phyloP scores from a whole-genome alignment of 1,140 invertebrate species.

The Drosophila aff. region DNA sequence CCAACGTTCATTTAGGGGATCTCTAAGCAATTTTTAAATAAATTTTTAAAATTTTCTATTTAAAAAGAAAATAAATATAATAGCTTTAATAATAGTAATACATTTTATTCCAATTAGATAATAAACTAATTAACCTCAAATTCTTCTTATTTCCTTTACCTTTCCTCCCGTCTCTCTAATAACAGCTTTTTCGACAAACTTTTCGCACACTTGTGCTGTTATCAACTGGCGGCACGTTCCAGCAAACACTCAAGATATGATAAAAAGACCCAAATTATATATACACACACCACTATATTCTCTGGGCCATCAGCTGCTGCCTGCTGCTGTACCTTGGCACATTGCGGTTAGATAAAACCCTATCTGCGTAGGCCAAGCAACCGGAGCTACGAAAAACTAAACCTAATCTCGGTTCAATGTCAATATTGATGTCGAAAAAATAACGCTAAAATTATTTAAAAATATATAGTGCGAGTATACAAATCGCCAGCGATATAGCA shows the following conservation, averaged over 20 bases:
- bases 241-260: slow-evolving; percentile 66
- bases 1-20: too few species aligned
- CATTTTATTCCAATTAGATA: neutral
- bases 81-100: neutral
- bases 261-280: slow-evolving; percentile 29
- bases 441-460: slow-evolving; percentile 19
- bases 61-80: neutral
- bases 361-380: slow-evolving; percentile 16
- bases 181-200: slow-evolving; percentile 40
- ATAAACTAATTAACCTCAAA: neutral
- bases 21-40: too few species aligned
- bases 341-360: slow-evolving; percentile 36
- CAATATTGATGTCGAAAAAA: slow-evolving; percentile 50
- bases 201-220: slow-evolving; percentile 35
- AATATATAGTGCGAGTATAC: slow-evolving; percentile 9
- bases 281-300: slow-evolving; percentile 23
- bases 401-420: slow-evolving; percentile 69
- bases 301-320: slow-evolving; percentile 42
- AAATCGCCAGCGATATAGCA: slow-evolving; percentile 3
- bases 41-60: too few species aligned
- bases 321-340: slow-evolving; percentile 36
- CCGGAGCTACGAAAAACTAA: slow-evolving; percentile 35
- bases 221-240: slow-evolving; percentile 57
- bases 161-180: slow-evolving; percentile 1
- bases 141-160: neutral